Conservation (phyloP, 2,113 vertebrate genomes). For the Paratilapia polleni region DNA sequence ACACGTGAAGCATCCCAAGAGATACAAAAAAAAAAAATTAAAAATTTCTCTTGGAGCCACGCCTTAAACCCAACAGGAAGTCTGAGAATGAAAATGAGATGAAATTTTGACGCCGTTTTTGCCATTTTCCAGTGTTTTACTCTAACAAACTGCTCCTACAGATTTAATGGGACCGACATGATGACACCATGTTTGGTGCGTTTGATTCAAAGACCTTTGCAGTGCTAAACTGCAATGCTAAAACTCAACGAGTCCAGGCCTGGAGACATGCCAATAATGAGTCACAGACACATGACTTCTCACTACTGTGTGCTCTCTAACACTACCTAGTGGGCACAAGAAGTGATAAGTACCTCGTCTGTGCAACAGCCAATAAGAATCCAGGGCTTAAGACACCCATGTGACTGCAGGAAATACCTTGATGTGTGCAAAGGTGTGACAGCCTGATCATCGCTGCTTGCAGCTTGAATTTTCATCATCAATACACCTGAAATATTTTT, state of each 20-base stretch:
- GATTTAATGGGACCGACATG: not conserved
- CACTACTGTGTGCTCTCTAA: too few species aligned
- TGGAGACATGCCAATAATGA: not conserved
- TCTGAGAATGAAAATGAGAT: rapidly evolving
- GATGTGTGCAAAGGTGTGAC: too few species aligned
- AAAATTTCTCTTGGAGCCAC: not conserved
- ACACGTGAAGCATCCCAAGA: not conserved
- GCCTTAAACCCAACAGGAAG: not conserved
- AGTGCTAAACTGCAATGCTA: not conserved
- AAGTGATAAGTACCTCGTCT: too few species aligned
- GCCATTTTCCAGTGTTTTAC: not conserved
- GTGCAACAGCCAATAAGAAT: too few species aligned
- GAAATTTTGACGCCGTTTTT: not conserved
- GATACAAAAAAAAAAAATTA: not conserved
- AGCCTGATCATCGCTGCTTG: not conserved
- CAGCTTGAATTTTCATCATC: not conserved
- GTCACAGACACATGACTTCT: too few species aligned
- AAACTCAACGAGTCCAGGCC: not conserved
- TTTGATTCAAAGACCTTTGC: not conserved
- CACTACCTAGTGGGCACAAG: too few species aligned
- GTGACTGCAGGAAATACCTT: too few species aligned
- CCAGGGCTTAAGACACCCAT: too few species aligned
- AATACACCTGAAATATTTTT: not conserved
- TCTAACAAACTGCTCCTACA: too few species aligned
- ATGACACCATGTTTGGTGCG: not conserved